Percentiles rank a stretch among this genome's conserved stretches.
phyloP scores from a whole-genome alignment of 2,797 vertebrate species.

The Melanogrammus aeglefinus region DNA sequence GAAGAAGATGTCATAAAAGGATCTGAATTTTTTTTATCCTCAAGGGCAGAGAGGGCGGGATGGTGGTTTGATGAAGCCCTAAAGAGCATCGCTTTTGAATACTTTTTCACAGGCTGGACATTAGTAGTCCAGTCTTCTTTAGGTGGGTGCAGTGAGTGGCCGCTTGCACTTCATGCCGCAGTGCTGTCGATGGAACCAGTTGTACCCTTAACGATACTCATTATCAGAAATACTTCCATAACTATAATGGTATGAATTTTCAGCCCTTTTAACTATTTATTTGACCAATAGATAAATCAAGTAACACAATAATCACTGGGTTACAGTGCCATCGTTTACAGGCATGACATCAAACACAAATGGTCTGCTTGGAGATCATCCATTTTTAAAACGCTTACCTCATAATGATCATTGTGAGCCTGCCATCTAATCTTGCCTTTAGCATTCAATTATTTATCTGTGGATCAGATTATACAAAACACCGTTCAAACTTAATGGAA shows the following conservation, averaged over 20 bases:
- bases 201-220: no score
- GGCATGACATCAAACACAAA: neutral
- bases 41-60: no score
- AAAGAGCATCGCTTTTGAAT: neutral
- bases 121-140: neutral
- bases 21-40: no score
- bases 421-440: neutral
- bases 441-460: neutral
- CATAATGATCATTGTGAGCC: conserved; percentile 2
- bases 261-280: neutral
- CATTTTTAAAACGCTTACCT: neutral
- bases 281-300: neutral
- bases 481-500: neutral
- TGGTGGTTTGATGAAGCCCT: no score
- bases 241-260: neutral
- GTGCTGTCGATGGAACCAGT: neutral
- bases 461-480: neutral
- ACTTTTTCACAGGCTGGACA: neutral
- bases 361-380: neutral
- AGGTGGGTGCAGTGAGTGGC: no score
- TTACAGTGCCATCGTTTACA: neutral
- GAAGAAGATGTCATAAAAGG: no score
- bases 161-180: neutral
- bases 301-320: no score
- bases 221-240: neutral